These are phyloP conservation scores for Coreoperca whiteheadi DNA, from an alignment of 2,113 vertebrate genomes.

Conservation along the genomic window DNA sequence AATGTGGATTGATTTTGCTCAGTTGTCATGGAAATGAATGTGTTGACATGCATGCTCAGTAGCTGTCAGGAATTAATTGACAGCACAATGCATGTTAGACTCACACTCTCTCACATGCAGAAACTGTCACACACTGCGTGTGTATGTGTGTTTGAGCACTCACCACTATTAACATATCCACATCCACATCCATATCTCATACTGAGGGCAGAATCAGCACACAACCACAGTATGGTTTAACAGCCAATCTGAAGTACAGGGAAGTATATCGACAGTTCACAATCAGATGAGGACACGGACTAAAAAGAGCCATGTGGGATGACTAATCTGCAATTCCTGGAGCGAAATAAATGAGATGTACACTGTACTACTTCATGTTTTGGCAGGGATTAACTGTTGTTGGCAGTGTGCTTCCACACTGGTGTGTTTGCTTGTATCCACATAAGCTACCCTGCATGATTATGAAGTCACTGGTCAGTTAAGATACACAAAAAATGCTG, in stretches of 20 bases:
- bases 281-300: conserved; percentile 18
- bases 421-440: not conserved
- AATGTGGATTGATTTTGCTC: too few species aligned
- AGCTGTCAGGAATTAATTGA: too few species aligned
- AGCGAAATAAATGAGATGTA: conserved; percentile 29
- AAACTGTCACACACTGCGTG: not conserved
- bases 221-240: not conserved
- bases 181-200: too few species aligned
- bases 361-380: conserved; percentile 2
- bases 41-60: too few species aligned
- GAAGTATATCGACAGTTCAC: not conserved
- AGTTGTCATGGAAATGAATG: too few species aligned
- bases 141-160: not conserved
- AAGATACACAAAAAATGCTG: not conserved
- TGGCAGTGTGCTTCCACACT: not conserved
- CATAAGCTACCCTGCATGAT: not conserved
- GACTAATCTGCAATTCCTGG: not conserved
- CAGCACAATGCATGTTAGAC: not conserved
- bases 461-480: not conserved
- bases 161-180: not conserved
- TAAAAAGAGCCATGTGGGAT: conserved; percentile 1
- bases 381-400: conserved; percentile 24
- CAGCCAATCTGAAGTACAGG: not conserved
- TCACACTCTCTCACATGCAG: not conserved
- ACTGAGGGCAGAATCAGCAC: not conserved